Evolutionary conservation across 2,113 vertebrate genomes (phyloP).

Genomic region (pig (Sus scrofa)): T2T-Sscrofa CM000812.6:148124001-148124500

Average conservation of each 20-base stretch:
- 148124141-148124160: neutral
- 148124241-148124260: neutral
- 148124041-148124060: neutral
- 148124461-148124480: neutral
- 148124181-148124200: neutral
- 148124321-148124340: neutral
- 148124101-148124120: neutral
- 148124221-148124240: neutral
- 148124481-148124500: neutral
- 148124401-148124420: neutral
- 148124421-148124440: neutral
- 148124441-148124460: neutral
- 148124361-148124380: neutral
- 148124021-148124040: neutral
- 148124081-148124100: neutral
- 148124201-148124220: neutral
- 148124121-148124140: too few species aligned
- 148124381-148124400: neutral
- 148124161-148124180: too few species aligned
- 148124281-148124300: neutral
- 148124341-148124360: neutral
- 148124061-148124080: neutral
- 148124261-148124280: neutral
- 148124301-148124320: neutral
- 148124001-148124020: neutral